Percentiles rank a stretch among this genome's conserved stretches.
phyloP scores from a whole-genome alignment of 2,113 vertebrate genomes.

The Ctenodactylus gundi region DNA sequence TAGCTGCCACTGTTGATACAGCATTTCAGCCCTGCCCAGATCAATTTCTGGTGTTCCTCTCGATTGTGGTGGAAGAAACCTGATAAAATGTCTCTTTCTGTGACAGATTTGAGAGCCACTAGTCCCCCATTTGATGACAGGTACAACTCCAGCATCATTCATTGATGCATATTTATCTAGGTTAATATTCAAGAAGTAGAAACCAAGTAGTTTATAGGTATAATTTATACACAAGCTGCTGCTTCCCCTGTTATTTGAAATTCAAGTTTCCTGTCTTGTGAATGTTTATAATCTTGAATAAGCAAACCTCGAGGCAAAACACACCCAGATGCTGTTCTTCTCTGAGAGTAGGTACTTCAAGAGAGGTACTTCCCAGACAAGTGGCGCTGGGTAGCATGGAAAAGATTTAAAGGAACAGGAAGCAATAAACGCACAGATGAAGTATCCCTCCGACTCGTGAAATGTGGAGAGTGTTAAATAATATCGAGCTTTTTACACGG shows the following conservation, averaged over 20 bases:
- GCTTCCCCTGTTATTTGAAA: slow-evolving; percentile 60
- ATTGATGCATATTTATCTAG: slow-evolving; percentile 77
- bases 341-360: slow-evolving; percentile 43
- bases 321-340: slow-evolving; percentile 46
- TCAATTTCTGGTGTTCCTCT: not conserved
- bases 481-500: not conserved
- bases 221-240: slow-evolving; percentile 60
- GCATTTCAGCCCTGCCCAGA: slow-evolving; percentile 24
- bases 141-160: slow-evolving; percentile 55
- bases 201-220: slow-evolving; percentile 68
- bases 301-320: slow-evolving; percentile 59
- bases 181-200: slow-evolving; percentile 68
- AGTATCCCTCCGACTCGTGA: not conserved
- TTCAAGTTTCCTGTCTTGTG: slow-evolving; percentile 74
- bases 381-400: slow-evolving; percentile 34
- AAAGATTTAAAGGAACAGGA: slow-evolving; percentile 6
- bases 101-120: slow-evolving; percentile 63
- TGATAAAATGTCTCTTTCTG: slow-evolving; percentile 38
- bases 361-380: slow-evolving; percentile 48
- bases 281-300: slow-evolving; percentile 73
- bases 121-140: slow-evolving; percentile 68
- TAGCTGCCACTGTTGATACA: slow-evolving; percentile 64
- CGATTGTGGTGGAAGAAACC: slow-evolving; percentile 21
- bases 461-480: not conserved
- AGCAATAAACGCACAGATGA: not conserved